These are phyloP conservation scores for Limnothrissa miodon DNA, from an alignment of 2,113 vertebrate species.

Conservation along the genomic window DNA sequence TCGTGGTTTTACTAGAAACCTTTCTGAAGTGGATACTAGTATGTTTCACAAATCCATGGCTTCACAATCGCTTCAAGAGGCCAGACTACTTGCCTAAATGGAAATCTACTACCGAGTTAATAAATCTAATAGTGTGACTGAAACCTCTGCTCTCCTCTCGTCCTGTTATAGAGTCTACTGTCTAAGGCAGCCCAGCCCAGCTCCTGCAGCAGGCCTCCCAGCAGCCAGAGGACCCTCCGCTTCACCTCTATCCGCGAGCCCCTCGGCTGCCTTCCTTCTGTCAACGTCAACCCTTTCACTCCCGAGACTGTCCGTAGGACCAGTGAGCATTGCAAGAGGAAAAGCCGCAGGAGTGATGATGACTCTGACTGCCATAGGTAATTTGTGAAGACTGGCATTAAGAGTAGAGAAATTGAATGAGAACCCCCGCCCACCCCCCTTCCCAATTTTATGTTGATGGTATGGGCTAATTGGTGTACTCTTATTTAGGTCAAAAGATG, in stretches of 20 bases:
- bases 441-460: neutral
- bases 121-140: neutral
- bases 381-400: neutral
- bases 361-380: slow-evolving; percentile 61
- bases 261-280: slow-evolving; percentile 60
- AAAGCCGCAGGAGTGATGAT: slow-evolving; percentile 61
- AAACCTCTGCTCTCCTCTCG: neutral
- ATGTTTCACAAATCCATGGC: neutral
- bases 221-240: slow-evolving; percentile 59
- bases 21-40: neutral
- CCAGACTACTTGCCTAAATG: neutral
- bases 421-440: no score
- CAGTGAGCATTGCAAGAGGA: slow-evolving; percentile 70
- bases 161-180: slow-evolving; percentile 71
- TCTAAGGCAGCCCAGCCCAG: slow-evolving; percentile 71
- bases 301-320: slow-evolving; percentile 74
- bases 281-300: slow-evolving; percentile 95
- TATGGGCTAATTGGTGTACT: neutral
- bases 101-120: slow-evolving; percentile 3
- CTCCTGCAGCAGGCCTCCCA: slow-evolving; percentile 62
- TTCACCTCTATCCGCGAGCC: slow-evolving; percentile 44
- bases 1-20: neutral
- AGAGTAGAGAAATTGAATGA: neutral
- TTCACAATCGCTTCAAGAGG: no score
- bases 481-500: slow-evolving; percentile 66